phyloP scores from a whole-genome alignment of 2,797 vertebrate species.

The Microchirus variegatus region DNA sequence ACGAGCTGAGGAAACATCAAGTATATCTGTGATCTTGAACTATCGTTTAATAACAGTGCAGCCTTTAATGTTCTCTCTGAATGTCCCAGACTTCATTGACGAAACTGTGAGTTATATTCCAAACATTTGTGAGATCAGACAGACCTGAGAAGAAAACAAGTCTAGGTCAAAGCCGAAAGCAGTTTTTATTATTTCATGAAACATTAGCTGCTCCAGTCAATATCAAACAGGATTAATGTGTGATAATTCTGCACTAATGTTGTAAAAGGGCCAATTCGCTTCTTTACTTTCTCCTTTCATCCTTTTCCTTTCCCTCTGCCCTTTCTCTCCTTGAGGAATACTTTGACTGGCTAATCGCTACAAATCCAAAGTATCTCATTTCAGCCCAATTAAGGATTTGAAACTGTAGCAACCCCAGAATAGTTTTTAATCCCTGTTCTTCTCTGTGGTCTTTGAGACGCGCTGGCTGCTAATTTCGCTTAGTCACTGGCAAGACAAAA shows the following conservation, averaged over 20 bases:
- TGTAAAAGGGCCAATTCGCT: constrained; percentile 29
- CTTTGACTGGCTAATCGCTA: constrained; percentile 21
- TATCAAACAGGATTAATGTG: constrained; percentile 41
- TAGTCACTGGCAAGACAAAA: constrained; percentile 12
- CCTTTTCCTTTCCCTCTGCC: background rate
- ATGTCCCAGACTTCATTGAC: background rate
- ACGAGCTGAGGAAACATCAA: background rate
- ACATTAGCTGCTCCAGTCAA: constrained; percentile 21
- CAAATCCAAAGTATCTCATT: constrained; percentile 5
- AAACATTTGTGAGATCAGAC: background rate
- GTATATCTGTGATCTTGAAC: background rate
- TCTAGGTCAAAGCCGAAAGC: background rate
- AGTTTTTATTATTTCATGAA: background rate
- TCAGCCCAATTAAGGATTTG: background rate
- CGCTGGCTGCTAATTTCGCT: background rate
- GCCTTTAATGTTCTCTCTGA: background rate
- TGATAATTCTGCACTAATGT: constrained; percentile 24
- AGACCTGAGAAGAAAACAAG: background rate
- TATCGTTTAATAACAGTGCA: background rate
- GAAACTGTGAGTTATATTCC: background rate
- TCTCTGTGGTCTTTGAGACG: background rate
- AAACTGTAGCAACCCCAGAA: background rate
- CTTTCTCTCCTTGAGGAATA: background rate
- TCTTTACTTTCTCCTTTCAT: background rate
- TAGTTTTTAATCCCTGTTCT: constrained; percentile 1